Percentiles rank a stretch among this genome's conserved stretches.
phyloP scores from a whole-genome alignment of 1,140 invertebrate genomes.

The Paralvinella palmiformis region DNA sequence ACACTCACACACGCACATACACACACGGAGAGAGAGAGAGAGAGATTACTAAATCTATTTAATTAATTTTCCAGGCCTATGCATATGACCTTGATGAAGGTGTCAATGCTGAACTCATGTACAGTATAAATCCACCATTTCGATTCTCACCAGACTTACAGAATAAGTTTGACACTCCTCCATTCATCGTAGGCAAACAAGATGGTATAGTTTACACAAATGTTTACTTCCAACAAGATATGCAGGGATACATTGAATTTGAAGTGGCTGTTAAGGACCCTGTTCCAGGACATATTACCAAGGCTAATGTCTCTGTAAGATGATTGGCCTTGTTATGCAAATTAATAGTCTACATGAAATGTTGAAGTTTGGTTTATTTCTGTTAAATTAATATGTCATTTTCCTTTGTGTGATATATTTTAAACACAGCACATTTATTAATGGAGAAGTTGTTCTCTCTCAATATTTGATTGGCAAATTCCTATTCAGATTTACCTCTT shows the following conservation, averaged over 20 bases:
- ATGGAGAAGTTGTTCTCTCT: neutral
- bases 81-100: slow-evolving; percentile 73
- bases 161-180: slow-evolving; percentile 71
- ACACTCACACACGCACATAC: too few species aligned
- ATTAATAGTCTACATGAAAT: too few species aligned
- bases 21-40: too few species aligned
- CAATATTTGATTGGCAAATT: slow-evolving; percentile 5
- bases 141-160: slow-evolving; percentile 60
- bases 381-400: too few species aligned
- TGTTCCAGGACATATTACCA: slow-evolving; percentile 59
- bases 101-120: slow-evolving; percentile 68
- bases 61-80: slow-evolving; percentile 54
- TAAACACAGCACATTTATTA: neutral
- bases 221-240: slow-evolving; percentile 89
- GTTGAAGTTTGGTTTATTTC: too few species aligned
- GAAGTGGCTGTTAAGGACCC: slow-evolving; percentile 80
- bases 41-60: too few species aligned
- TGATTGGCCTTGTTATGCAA: too few species aligned
- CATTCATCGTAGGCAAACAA: slow-evolving; percentile 73
- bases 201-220: slow-evolving; percentile 81
- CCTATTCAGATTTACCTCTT: slow-evolving; percentile 71
- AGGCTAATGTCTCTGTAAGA: slow-evolving; percentile 45
- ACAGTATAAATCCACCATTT: slow-evolving; percentile 71
- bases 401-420: too few species aligned
- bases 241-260: slow-evolving; percentile 96